Conservation (phyloP, 2,797 vertebrate species). For the Philypnodon macrostomus region DNA sequence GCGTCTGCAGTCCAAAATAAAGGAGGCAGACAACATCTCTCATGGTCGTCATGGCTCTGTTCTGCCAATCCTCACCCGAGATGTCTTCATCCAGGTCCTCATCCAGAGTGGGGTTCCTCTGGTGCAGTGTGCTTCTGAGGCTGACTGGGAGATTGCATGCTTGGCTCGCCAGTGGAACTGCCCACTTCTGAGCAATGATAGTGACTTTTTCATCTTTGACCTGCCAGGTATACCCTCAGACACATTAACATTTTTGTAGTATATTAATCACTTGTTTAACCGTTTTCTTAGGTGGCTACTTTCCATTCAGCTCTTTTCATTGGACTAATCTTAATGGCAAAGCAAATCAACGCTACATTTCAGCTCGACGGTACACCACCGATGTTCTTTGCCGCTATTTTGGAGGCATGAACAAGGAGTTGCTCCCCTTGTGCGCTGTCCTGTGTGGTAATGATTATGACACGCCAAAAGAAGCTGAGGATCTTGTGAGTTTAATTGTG, state of each 20-base stretch:
- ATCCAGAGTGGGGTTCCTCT: constrained; percentile 76
- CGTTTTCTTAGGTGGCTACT: constrained; percentile 78
- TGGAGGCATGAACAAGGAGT: constrained; percentile 69
- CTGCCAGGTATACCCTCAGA: constrained; percentile 72
- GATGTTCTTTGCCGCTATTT: constrained; percentile 81
- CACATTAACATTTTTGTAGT: neutral
- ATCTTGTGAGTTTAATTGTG: constrained; percentile 68
- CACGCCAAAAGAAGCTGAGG: constrained; percentile 65
- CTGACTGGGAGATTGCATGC: constrained; percentile 89
- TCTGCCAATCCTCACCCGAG: constrained; percentile 81
- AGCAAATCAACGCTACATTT: constrained; percentile 73
- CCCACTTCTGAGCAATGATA: constrained; percentile 89
- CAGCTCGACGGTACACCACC: constrained; percentile 78
- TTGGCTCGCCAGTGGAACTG: constrained; percentile 90
- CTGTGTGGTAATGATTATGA: constrained; percentile 88
- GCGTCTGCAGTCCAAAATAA: constrained; percentile 83
- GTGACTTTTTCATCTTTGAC: constrained; percentile 94
- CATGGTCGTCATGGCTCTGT: constrained; percentile 70
- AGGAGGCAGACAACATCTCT: constrained; percentile 76
- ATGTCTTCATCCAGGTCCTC: constrained; percentile 86
- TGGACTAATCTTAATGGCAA: constrained; percentile 78
- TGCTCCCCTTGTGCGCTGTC: constrained; percentile 89
- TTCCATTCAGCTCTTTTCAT: constrained; percentile 84
- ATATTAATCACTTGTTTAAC: constrained; percentile 4
- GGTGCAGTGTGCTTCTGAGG: constrained; percentile 89